These are phyloP conservation scores for Caenorhabditis angaria DNA, from an alignment of 2,888 invertebrate genomes.

Conservation along the genomic window DNA sequence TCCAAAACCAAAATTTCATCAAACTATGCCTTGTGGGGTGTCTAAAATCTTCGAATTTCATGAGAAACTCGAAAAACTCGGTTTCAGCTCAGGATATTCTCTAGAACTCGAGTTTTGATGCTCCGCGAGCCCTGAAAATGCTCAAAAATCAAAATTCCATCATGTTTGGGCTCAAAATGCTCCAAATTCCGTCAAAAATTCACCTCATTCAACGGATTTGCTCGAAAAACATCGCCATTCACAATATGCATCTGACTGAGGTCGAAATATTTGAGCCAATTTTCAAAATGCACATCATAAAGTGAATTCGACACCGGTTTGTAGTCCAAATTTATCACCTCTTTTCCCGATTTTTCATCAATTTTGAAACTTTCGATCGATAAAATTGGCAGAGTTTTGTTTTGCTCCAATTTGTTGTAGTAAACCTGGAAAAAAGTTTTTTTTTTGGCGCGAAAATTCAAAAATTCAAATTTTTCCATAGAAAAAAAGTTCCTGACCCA, in stretches of 20 bases:
- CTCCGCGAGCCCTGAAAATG: no score
- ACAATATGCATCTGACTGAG: slow-evolving; percentile 87
- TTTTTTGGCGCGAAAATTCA: neutral
- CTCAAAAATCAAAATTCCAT: no score
- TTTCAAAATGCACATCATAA: slow-evolving; percentile 88
- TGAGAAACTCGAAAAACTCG: no score
- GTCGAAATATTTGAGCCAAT: slow-evolving; percentile 92
- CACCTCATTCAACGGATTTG: slow-evolving; percentile 85
- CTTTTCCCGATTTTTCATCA: slow-evolving; percentile 58
- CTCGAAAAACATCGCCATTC: slow-evolving; percentile 89
- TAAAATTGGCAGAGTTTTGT: slow-evolving; percentile 72
- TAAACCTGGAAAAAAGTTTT: slow-evolving; percentile 57
- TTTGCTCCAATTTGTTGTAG: slow-evolving; percentile 64
- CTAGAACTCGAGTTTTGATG: no score
- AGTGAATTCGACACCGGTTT: slow-evolving; percentile 79
- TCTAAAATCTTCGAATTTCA: neutral
- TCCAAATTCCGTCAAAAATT: no score
- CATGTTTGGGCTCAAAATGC: no score
- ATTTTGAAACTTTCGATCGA: slow-evolving; percentile 73
- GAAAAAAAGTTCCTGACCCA: no score
- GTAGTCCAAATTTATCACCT: slow-evolving; percentile 73
- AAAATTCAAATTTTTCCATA: no score
- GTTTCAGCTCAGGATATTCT: no score
- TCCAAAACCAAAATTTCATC: neutral
- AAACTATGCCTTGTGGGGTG: neutral